These are phyloP conservation scores for Drosophila carrolli DNA, from an alignment of 1,140 invertebrate genomes.

Conservation along the genomic window DNA sequence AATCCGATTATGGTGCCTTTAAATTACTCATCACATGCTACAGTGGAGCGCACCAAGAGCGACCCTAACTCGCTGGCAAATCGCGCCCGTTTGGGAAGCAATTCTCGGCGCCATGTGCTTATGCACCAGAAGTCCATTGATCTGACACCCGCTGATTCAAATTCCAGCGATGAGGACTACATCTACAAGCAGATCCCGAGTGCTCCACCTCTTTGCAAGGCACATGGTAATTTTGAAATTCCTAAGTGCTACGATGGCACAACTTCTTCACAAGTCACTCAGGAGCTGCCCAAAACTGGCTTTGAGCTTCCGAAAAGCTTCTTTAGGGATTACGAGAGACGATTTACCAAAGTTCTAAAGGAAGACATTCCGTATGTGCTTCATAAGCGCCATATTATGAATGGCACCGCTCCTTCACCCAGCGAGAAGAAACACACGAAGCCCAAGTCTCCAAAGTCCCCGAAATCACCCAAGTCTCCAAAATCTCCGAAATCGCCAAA, in stretches of 20 bases:
- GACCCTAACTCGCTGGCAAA: slow-evolving; percentile 91
- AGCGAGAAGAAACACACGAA: slow-evolving; percentile 86
- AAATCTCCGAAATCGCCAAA: slow-evolving; percentile 87
- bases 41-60: slow-evolving; percentile 93
- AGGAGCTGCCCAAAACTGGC: slow-evolving; percentile 84
- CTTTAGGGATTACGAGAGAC: slow-evolving; percentile 87
- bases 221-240: slow-evolving; percentile 88
- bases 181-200: slow-evolving; percentile 90
- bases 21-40: slow-evolving; percentile 86
- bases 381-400: slow-evolving; percentile 93
- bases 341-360: slow-evolving; percentile 76
- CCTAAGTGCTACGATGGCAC: slow-evolving; percentile 85
- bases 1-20: slow-evolving; percentile 85
- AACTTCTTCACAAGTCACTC: slow-evolving; percentile 76
- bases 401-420: slow-evolving; percentile 89
- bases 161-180: slow-evolving; percentile 91
- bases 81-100: slow-evolving; percentile 89
- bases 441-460: slow-evolving; percentile 87
- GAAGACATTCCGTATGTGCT: slow-evolving; percentile 92
- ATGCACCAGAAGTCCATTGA: slow-evolving; percentile 95
- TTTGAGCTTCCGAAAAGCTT: slow-evolving; percentile 87
- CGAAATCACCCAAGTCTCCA: slow-evolving; percentile 87
- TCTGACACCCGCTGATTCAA: slow-evolving; percentile 90
- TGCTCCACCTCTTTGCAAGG: slow-evolving; percentile 88
- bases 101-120: slow-evolving; percentile 89